Evolutionary conservation across 2,888 invertebrate species (phyloP).

Genomic region (Aphodius granarius): DNA sequence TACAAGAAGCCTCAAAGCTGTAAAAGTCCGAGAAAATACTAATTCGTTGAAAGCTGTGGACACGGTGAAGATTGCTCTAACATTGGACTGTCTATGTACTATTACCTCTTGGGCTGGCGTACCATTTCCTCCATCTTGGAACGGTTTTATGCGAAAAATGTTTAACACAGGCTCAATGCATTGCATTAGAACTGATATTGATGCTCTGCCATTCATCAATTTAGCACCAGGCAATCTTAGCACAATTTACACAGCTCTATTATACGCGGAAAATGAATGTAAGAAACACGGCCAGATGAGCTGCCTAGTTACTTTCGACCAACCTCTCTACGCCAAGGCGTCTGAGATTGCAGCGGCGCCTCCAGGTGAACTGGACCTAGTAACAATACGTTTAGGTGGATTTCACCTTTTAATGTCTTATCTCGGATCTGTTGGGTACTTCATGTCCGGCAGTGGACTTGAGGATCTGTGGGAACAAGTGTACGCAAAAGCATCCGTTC

Average conservation of each 20-base stretch:
- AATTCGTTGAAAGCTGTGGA: too few relatives aligned
- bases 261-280: slow-evolving; percentile 25
- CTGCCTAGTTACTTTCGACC: slow-evolving; percentile 40
- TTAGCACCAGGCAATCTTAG: slow-evolving; percentile 26
- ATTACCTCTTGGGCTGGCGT: too few relatives aligned
- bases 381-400: slow-evolving; percentile 39
- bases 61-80: too few relatives aligned
- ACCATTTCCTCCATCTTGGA: too few relatives aligned
- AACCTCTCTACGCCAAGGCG: slow-evolving; percentile 35
- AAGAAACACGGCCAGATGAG: slow-evolving; percentile 28
- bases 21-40: too few relatives aligned
- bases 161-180: too few relatives aligned
- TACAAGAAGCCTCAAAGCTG: too few relatives aligned
- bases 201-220: slow-evolving; percentile 29
- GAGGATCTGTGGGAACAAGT: slow-evolving; percentile 42
- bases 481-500: too few relatives aligned
- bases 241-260: slow-evolving; percentile 29
- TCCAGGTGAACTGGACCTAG: slow-evolving; percentile 45
- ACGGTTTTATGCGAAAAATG: too few relatives aligned
- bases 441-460: slow-evolving; percentile 50
- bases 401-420: slow-evolving; percentile 47
- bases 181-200: too few relatives aligned
- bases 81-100: too few relatives aligned
- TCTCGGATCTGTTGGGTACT: slow-evolving; percentile 45
- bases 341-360: background rate